These are phyloP conservation scores for Trialeurodes vaporariorum DNA, from an alignment of 1,140 invertebrate species.

Conservation along the genomic window DNA sequence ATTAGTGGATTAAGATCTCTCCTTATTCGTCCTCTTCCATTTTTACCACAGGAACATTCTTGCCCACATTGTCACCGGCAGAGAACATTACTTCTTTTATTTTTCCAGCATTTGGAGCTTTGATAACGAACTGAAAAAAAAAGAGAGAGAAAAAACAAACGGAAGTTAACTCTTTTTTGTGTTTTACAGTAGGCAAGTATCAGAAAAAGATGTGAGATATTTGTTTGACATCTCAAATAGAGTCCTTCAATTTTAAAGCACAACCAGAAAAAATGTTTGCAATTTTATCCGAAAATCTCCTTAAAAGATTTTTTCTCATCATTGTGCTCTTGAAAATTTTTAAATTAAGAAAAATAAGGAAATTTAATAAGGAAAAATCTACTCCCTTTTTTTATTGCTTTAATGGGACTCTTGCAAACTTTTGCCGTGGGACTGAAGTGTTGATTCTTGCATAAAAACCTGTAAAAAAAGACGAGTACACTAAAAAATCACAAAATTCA, in stretches of 20 bases:
- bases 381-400: too few species aligned
- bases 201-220: neutral
- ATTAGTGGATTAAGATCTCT: too few species aligned
- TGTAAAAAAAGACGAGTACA: too few species aligned
- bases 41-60: slow-evolving; percentile 51
- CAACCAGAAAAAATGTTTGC: neutral
- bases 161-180: neutral
- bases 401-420: too few species aligned
- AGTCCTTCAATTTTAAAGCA: slow-evolving; percentile 6
- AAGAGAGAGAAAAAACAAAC: slow-evolving; percentile 9
- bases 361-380: too few species aligned
- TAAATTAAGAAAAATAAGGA: too few species aligned
- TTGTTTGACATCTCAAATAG: slow-evolving; percentile 8
- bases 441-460: too few species aligned
- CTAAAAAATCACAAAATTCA: too few species aligned
- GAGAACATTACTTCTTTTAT: slow-evolving; percentile 61
- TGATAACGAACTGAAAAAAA: slow-evolving; percentile 60
- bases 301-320: slow-evolving; percentile 1
- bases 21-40: too few species aligned
- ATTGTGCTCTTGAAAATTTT: too few species aligned
- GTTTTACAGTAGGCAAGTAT: slow-evolving; percentile 1
- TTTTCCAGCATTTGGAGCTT: slow-evolving; percentile 59
- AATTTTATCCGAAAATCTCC: neutral
- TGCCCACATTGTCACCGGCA: slow-evolving; percentile 70
- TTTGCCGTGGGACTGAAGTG: too few species aligned